Evolutionary conservation across 1,140 invertebrate genomes (phyloP).

Genomic region (Brachionus paranguensis): DNA sequence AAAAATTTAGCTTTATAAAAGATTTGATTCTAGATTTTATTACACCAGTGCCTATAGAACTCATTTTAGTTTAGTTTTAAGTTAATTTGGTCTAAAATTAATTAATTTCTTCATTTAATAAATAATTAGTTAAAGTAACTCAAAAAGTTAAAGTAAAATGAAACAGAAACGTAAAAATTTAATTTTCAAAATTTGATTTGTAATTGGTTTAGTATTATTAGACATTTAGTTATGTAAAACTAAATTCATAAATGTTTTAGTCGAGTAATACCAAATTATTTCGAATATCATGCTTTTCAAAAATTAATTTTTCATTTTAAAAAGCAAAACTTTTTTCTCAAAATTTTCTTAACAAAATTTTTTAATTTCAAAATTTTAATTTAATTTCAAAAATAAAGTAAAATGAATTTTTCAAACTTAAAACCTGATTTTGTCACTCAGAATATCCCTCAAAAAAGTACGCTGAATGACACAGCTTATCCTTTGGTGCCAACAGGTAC

Average conservation of each 20-base stretch:
- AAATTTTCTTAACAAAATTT: neutral
- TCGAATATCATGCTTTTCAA: neutral
- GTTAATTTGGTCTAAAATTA: neutral
- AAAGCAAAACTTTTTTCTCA: neutral
- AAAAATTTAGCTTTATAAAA: neutral
- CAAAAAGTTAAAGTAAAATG: neutral
- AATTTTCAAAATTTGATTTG: slow-evolving; percentile 29
- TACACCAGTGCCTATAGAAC: slow-evolving; percentile 39
- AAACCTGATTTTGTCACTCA: too few species aligned
- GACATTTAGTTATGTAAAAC: neutral
- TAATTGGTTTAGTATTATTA: slow-evolving; percentile 11
- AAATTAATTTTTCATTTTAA: neutral
- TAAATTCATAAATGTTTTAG: neutral
- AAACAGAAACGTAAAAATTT: neutral
- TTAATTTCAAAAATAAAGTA: too few species aligned
- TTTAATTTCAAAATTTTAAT: too few species aligned
- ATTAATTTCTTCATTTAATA: neutral
- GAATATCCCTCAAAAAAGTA: too few species aligned
- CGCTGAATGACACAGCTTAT: too few species aligned
- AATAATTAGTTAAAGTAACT: too few species aligned
- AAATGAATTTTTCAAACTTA: too few species aligned
- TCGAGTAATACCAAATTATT: neutral
- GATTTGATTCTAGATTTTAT: neutral
- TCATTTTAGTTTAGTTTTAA: slow-evolving; percentile 8
- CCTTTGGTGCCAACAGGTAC: too few species aligned